A percentile compares a stretch with the other conserved stretches of the same genome.
phyloP scores from a whole-genome alignment of 2,888 invertebrate species.

The Melikaiella ostensackeni region DNA sequence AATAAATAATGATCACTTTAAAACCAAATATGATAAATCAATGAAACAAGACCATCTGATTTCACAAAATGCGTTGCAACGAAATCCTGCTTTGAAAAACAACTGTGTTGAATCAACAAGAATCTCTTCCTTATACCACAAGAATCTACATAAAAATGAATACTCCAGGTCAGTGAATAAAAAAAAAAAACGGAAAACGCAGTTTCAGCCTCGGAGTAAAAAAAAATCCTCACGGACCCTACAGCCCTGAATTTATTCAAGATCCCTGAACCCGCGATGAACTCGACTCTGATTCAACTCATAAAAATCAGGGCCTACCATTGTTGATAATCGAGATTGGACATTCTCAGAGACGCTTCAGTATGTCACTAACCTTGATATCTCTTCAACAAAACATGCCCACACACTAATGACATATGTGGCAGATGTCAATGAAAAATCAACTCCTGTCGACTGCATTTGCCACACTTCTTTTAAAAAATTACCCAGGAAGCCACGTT shows the following conservation, averaged over 20 bases:
- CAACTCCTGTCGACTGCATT: constrained; percentile 61
- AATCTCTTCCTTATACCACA: constrained; percentile 7
- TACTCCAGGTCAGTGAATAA: not conserved
- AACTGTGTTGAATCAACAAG: constrained; percentile 28
- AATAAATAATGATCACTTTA: not conserved
- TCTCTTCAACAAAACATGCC: constrained; percentile 63
- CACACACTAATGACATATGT: constrained; percentile 67
- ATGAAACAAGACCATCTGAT: not conserved
- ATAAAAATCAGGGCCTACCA: constrained; percentile 36
- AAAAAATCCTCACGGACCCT: constrained; percentile 13
- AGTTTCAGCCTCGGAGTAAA: constrained; percentile 13
- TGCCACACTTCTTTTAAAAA: constrained; percentile 54
- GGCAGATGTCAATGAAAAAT: constrained; percentile 60
- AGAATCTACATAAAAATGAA: constrained; percentile 18
- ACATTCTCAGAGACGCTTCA: constrained; percentile 36
- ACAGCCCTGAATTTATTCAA: constrained; percentile 33
- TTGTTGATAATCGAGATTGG: constrained; percentile 16
- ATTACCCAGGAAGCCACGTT: constrained; percentile 22
- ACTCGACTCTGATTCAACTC: constrained; percentile 24
- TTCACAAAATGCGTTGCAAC: constrained; percentile 32
- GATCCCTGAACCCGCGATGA: constrained; percentile 33
- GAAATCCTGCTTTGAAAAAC: constrained; percentile 21
- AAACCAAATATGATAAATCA: not conserved
- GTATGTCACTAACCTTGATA: constrained; percentile 71
- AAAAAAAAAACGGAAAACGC: not conserved